Evolutionary conservation across 2,888 invertebrate species (phyloP).

Genomic region (Drosophila putrida): DNA sequence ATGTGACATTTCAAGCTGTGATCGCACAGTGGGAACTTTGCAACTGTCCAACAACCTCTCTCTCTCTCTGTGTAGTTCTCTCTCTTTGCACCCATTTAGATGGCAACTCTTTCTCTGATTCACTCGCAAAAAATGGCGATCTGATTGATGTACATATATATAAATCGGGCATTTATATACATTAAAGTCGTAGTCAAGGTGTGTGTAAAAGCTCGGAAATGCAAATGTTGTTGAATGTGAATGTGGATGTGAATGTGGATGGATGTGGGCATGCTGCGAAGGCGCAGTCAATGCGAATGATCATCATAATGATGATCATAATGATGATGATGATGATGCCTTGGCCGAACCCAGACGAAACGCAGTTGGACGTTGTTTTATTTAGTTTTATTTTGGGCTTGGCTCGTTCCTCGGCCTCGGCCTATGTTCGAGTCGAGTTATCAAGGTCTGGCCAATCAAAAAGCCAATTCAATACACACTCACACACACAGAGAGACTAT

Average conservation of each 20-base stretch:
- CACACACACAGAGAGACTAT: slow-evolving; percentile 29
- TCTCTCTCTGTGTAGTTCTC: neutral
- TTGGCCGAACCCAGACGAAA: slow-evolving; percentile 66
- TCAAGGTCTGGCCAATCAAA: slow-evolving; percentile 80
- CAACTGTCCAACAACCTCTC: slow-evolving; percentile 28
- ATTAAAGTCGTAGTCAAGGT: slow-evolving; percentile 2
- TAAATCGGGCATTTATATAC: slow-evolving; percentile 35
- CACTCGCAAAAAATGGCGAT: slow-evolving; percentile 54
- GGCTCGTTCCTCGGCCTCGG: slow-evolving; percentile 40
- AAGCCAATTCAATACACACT: slow-evolving; percentile 57
- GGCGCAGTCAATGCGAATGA: slow-evolving; percentile 44
- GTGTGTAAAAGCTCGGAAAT: slow-evolving; percentile 28
- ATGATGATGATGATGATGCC: slow-evolving; percentile 50
- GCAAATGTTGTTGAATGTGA: slow-evolving; percentile 47
- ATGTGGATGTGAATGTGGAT: neutral
- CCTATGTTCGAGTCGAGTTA: slow-evolving; percentile 56
- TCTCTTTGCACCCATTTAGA: slow-evolving; percentile 5
- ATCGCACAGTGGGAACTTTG: slow-evolving; percentile 44
- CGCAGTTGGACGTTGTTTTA: slow-evolving; percentile 19
- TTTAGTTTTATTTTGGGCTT: slow-evolving; percentile 22
- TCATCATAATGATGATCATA: slow-evolving; percentile 24
- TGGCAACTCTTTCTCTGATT: neutral
- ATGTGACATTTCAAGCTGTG: slow-evolving; percentile 62
- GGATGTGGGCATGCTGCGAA: slow-evolving; percentile 64
- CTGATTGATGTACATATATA: slow-evolving; percentile 15